Conservation (phyloP, 2,113 vertebrate species). For the Cynopterus brachyotis region DNA sequence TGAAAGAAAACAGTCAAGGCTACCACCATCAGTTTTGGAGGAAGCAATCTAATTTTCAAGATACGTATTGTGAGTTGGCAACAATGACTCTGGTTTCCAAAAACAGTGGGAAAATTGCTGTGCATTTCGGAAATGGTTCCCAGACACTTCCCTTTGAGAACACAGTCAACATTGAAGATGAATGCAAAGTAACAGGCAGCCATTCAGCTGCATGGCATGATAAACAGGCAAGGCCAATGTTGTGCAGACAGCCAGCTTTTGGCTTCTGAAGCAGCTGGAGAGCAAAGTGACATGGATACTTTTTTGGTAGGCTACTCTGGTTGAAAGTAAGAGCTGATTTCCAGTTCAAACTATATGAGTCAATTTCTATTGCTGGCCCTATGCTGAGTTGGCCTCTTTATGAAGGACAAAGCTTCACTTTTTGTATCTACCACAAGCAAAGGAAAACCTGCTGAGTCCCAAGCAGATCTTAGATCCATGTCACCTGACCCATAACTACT, state of each 20-base stretch:
- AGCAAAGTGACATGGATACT: conserved; percentile 75
- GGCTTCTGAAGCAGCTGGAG: conserved; percentile 75
- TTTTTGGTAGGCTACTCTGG: conserved; percentile 75
- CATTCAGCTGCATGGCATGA: conserved; percentile 75
- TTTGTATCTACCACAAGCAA: conserved; percentile 72
- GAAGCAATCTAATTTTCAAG: conserved; percentile 81
- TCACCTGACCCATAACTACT: conserved; percentile 79
- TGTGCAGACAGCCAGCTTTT: conserved; percentile 71
- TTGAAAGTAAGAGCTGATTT: conserved; percentile 78
- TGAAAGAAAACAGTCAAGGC: conserved; percentile 76
- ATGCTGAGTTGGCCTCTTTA: conserved; percentile 77
- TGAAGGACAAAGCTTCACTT: conserved; percentile 61
- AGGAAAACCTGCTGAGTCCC: not conserved
- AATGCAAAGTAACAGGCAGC: conserved; percentile 79
- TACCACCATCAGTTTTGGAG: conserved; percentile 75
- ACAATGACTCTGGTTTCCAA: conserved; percentile 71
- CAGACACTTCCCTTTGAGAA: conserved; percentile 80
- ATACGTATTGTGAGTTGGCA: conserved; percentile 76
- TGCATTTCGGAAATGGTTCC: conserved; percentile 74
- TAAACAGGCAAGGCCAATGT: conserved; percentile 77
- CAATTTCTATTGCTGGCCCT: conserved; percentile 76
- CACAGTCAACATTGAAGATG: conserved; percentile 72
- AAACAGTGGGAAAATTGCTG: conserved; percentile 75
- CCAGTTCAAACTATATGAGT: conserved; percentile 62
- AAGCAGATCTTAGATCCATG: conserved; percentile 70